These are phyloP conservation scores for Periophthalmodon schlosseri DNA, from an alignment of 2,113 vertebrate genomes.

Conservation along the genomic window DNA sequence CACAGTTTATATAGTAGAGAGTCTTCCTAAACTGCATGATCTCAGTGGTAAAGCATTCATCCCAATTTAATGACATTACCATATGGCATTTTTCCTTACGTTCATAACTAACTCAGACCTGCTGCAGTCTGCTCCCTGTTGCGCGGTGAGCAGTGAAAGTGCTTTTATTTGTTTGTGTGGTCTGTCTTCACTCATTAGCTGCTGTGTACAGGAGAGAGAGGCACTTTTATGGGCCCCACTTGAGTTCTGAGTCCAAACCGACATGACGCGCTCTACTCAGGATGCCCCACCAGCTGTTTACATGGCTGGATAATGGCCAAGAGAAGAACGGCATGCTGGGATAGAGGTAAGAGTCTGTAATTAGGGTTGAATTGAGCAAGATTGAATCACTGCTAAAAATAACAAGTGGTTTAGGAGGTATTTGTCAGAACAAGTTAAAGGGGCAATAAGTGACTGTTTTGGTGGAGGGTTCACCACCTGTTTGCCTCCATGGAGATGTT, in stretches of 20 bases:
- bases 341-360: constrained; percentile 37
- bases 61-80: constrained; percentile 7
- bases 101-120: constrained; percentile 25
- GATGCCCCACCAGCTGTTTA: constrained; percentile 35
- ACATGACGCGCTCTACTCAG: constrained; percentile 33
- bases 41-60: constrained; percentile 3
- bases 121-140: constrained; percentile 14
- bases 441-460: too few species aligned
- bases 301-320: constrained; percentile 48
- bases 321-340: constrained; percentile 42
- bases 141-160: constrained; percentile 26
- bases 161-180: constrained; percentile 50
- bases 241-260: constrained; percentile 24
- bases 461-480: too few species aligned
- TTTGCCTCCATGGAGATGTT: too few species aligned
- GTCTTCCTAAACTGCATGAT: not conserved
- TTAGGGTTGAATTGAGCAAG: not conserved
- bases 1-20: not conserved
- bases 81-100: constrained; percentile 6
- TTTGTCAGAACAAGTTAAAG: constrained; percentile 3
- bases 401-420: not conserved
- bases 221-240: constrained; percentile 40
- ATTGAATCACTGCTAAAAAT: not conserved
- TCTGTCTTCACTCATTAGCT: constrained; percentile 49
- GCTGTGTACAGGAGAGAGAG: constrained; percentile 36